Evolutionary conservation across 2,113 vertebrate species (phyloP), one percentile per base, ranked within the genome.

Genomic region (Oryzias woworae): DNA sequence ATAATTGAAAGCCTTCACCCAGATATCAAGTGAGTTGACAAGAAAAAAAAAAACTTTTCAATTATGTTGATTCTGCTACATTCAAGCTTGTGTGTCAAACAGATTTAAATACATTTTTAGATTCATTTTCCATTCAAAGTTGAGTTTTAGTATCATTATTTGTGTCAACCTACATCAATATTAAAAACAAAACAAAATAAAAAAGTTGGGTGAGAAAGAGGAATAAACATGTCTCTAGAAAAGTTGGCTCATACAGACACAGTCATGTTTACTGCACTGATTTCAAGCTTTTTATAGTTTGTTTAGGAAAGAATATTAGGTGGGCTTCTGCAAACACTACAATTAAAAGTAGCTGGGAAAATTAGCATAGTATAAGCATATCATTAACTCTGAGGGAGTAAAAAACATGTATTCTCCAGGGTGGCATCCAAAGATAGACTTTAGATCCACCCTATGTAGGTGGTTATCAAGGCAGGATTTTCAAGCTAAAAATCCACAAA

Each of bases 321-420:
- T 75, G 83, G 82, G 81, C 71, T 71, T 43, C 68, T 54, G 69
- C 78, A 82, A 87, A 86, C 68, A 53, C 74, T 66, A 83, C 87
- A 91, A 91, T 90, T 90, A 91, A 88, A 87, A 86, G 68, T 82
- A 80, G 77, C 51, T 13, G 74, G 77, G 61, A 14, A 53, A 73
- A 87, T 90, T 84, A 84, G 85, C 84, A 87, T 78, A 52, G 67
- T 50, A 77, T 87, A 74, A 83, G 81, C 71, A 82, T 86, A 73
- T 89, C 73, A 88, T 91, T 90, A 90, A 74, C 83, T 84, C 80
- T 55, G 73, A 69, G 75, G 81, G 72, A 84, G 71, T 73, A 57
- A 56, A 71, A 82, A 82, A 86, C 83, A 88, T 89, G 73, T 44
- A 54, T 51, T 74, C 74, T 75, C 70, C 57, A 62, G 81, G 87